Base-by-base conservation (phyloP, 1,140 invertebrate species). In the Xylocopa sonorina region DNA sequence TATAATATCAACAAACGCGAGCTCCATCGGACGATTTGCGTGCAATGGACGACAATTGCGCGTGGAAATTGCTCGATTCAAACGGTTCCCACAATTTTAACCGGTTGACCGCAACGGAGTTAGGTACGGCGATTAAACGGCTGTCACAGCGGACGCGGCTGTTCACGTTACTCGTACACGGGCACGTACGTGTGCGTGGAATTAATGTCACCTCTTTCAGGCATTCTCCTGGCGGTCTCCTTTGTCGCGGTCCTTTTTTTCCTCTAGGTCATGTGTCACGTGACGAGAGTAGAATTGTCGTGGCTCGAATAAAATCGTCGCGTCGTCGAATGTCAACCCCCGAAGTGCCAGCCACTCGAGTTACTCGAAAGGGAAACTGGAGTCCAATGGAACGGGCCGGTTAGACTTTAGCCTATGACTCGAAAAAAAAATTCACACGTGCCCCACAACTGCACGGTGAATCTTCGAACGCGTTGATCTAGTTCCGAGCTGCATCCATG, bases 191-290 rank as follows among this genome's bases (percentile, higher is more conserved):
- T 32, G 18, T 27, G 41, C 24, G 71, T 12, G 83, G 80, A 84
- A 88, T 88, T 86, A 89, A 80, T 81, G 76, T 55, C 50, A 62
- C 79, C 82, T 87, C 82, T 84, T 85, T 75, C 78, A 67, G 64
- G 77, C 67, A 50, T 67, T 83, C 78, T 62, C 58, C 60, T 29
- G 1, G n/a, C 50, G n/a, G 12, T 57, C 60, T 67, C 74, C 72
- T 69, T 87, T 87, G 81, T 87, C 74, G 32, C n/a, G 27, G 7
- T 71, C 27, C 43, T 57, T 78, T 53, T 75, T 81, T 62, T 53
- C 50, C 24, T n/a, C n/a, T 62, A 48, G 68, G 48, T 76, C 76
- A 51, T 74, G 48, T 66, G 75, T 85, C 72, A 67, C 75, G 71
- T 41, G 69, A 80, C 71, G 67, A 75, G 74, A 67, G 55, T 69